Evolutionary conservation across 2,113 vertebrate species (phyloP).

Genomic region (Athene noctua): DNA sequence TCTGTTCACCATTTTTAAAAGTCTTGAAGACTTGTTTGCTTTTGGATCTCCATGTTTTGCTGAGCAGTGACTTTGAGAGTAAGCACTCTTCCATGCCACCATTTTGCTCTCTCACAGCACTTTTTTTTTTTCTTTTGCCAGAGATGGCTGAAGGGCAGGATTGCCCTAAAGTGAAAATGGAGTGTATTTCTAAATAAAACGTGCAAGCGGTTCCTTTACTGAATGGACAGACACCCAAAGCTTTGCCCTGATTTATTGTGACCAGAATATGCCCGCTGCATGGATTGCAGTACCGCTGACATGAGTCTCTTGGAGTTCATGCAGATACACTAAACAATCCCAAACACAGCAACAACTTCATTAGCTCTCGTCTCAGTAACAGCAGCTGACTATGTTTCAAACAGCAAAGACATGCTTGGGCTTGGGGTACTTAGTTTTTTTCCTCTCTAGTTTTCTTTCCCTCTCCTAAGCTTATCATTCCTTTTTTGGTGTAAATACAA

Average conservation of each 20-base stretch:
- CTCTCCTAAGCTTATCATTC: not conserved
- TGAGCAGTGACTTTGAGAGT: not conserved
- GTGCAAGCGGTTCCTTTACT: not conserved
- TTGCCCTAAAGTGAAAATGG: not conserved
- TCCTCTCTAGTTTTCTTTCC: not conserved
- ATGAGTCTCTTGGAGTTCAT: not conserved
- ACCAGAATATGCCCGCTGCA: not conserved
- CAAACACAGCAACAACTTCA: not conserved
- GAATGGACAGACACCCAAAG: not conserved
- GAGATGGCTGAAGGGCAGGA: not conserved
- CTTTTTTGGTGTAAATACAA: slow-evolving; percentile 8
- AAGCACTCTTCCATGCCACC: not conserved
- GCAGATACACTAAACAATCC: not conserved
- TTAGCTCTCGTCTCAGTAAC: not conserved
- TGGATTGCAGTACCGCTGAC: not conserved
- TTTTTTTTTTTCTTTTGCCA: not conserved
- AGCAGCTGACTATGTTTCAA: not conserved
- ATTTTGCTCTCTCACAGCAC: not conserved
- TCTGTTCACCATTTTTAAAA: not conserved
- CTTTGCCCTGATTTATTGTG: not conserved
- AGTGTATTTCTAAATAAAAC: not conserved
- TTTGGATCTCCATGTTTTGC: not conserved
- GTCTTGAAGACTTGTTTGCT: not conserved
- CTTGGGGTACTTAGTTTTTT: not conserved
- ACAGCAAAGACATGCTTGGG: not conserved